phyloP scores from a whole-genome alignment of 2,113 vertebrate genomes.

The Brachyhypopomus occidentalis region DNA sequence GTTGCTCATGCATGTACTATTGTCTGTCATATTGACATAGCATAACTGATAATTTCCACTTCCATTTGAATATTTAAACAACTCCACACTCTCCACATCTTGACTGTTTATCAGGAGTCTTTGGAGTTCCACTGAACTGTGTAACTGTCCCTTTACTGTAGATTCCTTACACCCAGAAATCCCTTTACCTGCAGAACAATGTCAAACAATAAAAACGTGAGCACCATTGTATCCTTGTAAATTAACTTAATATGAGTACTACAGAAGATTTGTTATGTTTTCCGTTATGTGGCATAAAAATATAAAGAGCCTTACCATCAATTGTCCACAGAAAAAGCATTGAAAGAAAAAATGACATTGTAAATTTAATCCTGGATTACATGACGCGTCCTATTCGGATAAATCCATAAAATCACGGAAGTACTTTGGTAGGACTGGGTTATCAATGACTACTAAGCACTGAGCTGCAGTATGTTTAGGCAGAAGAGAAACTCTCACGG shows the following conservation, averaged over 20 bases:
- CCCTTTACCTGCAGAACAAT: conserved; percentile 21
- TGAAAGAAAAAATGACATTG: conserved; percentile 31
- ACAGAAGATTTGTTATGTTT: not conserved
- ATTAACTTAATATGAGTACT: not conserved
- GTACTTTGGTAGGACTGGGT: too few species aligned
- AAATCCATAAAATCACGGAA: not conserved
- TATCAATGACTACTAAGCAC: not conserved
- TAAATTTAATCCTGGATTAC: conserved; percentile 3
- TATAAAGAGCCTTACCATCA: conserved; percentile 23
- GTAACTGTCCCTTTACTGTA: conserved; percentile 8
- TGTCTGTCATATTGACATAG: accelerated
- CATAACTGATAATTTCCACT: not conserved
- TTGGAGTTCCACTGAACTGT: conserved; percentile 27
- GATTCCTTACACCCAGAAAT: not conserved
- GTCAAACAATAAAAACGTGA: not conserved
- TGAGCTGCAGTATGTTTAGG: not conserved
- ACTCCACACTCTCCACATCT: not conserved
- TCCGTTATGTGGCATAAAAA: not conserved
- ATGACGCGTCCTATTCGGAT: not conserved
- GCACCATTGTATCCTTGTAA: too few species aligned
- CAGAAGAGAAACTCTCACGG: not conserved
- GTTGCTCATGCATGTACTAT: not conserved
- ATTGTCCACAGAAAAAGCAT: conserved; percentile 31
- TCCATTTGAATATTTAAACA: conserved; percentile 11
- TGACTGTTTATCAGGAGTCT: not conserved